These are phyloP conservation scores for Cyclargus thomasi DNA, from an alignment of 1,140 invertebrate species.

Conservation along the genomic window DNA sequence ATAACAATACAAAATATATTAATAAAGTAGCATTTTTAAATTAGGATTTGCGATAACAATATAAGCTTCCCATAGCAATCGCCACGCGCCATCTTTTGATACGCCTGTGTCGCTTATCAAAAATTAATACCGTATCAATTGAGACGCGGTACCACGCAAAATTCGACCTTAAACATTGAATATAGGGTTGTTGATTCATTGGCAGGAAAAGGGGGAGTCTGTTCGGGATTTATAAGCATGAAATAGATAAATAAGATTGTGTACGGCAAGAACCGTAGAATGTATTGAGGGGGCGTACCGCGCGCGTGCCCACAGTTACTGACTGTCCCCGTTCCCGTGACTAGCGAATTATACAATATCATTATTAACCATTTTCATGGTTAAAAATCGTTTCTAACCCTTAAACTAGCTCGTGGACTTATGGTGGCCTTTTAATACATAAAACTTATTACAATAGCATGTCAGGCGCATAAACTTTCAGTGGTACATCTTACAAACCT, in stretches of 20 bases:
- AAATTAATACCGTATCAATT: conserved; percentile 45
- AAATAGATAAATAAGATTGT: conserved; percentile 70
- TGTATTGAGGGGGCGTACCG: conserved; percentile 54
- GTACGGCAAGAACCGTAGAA: conserved; percentile 42
- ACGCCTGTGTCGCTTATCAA: conserved; percentile 45
- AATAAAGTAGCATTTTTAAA: not conserved
- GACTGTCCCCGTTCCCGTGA: conserved; percentile 66
- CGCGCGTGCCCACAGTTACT: conserved; percentile 53
- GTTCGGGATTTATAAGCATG: conserved; percentile 54
- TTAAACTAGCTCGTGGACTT: no score
- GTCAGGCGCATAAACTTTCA: no score
- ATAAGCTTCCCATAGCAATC: conserved; percentile 56
- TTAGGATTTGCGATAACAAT: conserved; percentile 24
- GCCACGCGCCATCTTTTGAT: conserved; percentile 60
- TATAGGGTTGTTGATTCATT: conserved; percentile 23
- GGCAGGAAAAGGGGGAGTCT: conserved; percentile 21
- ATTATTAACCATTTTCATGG: not conserved
- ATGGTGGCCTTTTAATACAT: not conserved
- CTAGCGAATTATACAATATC: conserved; percentile 20
- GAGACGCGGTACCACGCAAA: conserved; percentile 20
- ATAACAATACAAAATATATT: not conserved
- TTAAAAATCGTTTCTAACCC: no score
- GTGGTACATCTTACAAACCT: no score
- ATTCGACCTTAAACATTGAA: conserved; percentile 24
- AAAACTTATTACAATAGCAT: no score